Evolutionary conservation across 2,797 vertebrate species (phyloP), one percentile per base, ranked within the genome.

Genomic region (Eulemur coronatus): DNA sequence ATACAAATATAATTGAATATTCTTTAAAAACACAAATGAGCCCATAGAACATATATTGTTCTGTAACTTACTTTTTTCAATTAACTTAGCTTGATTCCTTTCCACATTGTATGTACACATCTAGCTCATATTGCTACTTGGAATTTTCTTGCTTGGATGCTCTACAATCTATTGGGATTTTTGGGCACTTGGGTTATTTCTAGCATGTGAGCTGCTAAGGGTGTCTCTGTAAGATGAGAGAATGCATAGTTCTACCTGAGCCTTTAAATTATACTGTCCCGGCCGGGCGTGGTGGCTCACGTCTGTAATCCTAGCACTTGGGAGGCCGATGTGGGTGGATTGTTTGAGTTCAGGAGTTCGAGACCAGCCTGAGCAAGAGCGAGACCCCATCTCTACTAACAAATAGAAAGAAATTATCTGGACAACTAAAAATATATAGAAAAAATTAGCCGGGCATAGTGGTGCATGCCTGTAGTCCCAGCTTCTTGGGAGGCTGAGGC

Each of bases 241-340:
- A 89, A 94, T 73, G 86, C 26, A 7, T 82, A 69, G 78, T 95
- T 96, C 80, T 67, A 87, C 35, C 63, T 65, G 46, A 97, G 78
- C 80, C 84, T 75, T 57, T 90, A 8, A 84, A 80, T 91, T 55
- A 80, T 26, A 63, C 75, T 72, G 50, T 93, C 89, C 20, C 5
- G 2, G 43, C 43, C 1, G 9, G 43, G 43, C 7, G 1, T 9
- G 9, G 43, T 43, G 43, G 43, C 43, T 43, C 7, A 43, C 43
- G 8, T 1, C 43, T 43, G 43, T 43, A 43, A 43, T 43, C 43
- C 43, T 43, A 43, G 43, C 43, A 43, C 43, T 43, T 43, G 43
- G 43, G 43, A 43, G 43, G 43, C 43, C 43, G 5, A 43, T 8
- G 43, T 9, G 43, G 43, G 43, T 43, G 43, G 43, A 43, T 43